Evolutionary conservation across 2,113 vertebrate genomes (phyloP), one percentile per base, ranked within the genome.

Genomic region (Siniperca chuatsi): DNA sequence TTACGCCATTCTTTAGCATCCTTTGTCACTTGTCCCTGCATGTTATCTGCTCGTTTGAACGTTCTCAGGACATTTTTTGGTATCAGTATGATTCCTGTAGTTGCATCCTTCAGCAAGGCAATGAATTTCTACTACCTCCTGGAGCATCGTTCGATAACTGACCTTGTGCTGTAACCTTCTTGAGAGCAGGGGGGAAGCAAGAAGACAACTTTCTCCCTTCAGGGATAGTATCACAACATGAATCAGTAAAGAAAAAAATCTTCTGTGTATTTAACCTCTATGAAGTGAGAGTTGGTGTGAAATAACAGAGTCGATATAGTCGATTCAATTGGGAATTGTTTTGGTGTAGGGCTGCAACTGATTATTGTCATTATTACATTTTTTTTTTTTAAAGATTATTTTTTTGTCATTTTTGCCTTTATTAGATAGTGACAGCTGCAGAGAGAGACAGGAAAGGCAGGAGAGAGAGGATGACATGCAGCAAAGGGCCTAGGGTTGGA

Each of bases 161-260:
- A 85, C 82, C 82, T 40, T 67, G 48, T 29, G 37, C 57, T 81
- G 58, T 89, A 79, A 91, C 84, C 87, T 88, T 61, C 55, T 48
- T 55, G 7, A 76, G 72, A 66, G 20, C 18, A 55, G 68, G 67
- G 58, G 29, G n/a, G 37, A 66, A 72, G 67, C 15, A 18, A 67
- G 5, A 82, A 77, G 78, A 84, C 75, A 70, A 65, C 77, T 15
- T 62, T 70, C 75, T 82, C 66, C 67, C 81, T 75, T 79, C 40
- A 65, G 86, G 81, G 23, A 81, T 42, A 18, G 44, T 35, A 54
- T 83, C 71, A 35, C 74, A 78, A 74, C 50, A 71, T 29, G 65
- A 77, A 79, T 69, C 44, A 82, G 70, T 29, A 13, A 44, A 57
- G 21, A 57, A 18, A 69, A 73, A 82, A 68, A 42, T 55, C 44